These are phyloP conservation scores for Mercenaria mercenaria DNA, from an alignment of 1,140 invertebrate species.

Conservation along the genomic window DNA sequence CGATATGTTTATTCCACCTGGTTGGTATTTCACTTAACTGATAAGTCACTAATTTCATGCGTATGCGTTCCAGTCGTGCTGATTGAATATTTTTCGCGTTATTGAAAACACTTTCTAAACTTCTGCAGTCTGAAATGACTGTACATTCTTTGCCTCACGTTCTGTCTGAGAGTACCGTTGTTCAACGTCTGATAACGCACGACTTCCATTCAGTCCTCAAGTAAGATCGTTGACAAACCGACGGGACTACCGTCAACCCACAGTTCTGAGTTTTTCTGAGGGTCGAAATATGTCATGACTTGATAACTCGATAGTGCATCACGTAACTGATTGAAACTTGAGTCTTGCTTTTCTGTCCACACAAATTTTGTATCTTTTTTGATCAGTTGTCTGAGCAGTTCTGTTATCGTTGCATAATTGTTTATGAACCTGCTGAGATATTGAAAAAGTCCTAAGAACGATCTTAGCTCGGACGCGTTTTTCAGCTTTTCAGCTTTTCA, in stretches of 20 bases:
- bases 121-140: slow-evolving; percentile 78
- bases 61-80: too few species aligned
- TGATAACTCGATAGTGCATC: neutral
- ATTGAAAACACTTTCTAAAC: too few species aligned
- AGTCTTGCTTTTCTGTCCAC: too few species aligned
- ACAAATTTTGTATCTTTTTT: neutral
- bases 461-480: too few species aligned
- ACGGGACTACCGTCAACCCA: slow-evolving; percentile 52
- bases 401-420: too few species aligned
- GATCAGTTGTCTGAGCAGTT: neutral
- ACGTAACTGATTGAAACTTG: neutral
- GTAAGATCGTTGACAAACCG: slow-evolving; percentile 61
- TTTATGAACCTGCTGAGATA: too few species aligned
- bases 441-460: too few species aligned
- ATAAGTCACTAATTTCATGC: too few species aligned
- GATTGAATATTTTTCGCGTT: too few species aligned
- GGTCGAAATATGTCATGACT: neutral
- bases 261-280: neutral
- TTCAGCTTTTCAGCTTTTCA: neutral
- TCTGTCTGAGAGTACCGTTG: slow-evolving; percentile 75
- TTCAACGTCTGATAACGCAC: slow-evolving; percentile 62
- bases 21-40: too few species aligned
- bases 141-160: slow-evolving; percentile 84
- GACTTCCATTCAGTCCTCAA: slow-evolving; percentile 43
- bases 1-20: too few species aligned